Conservation (phyloP, 2,888 invertebrate species). For the Sarcophaga subvicina region DNA sequence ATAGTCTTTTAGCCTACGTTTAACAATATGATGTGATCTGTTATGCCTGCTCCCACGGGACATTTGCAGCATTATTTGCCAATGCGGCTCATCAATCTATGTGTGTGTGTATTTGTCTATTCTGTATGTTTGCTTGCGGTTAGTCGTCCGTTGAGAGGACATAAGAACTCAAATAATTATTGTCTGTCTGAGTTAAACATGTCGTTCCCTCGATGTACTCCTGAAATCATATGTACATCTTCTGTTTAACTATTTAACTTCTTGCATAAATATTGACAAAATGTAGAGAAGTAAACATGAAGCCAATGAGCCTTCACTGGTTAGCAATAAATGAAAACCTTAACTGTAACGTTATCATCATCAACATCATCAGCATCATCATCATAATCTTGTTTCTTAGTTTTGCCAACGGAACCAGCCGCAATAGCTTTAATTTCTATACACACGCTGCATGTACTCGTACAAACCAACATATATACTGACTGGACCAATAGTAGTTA, state of each 20-base stretch:
- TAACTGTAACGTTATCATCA: constrained; percentile 32
- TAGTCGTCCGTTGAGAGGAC: constrained; percentile 10
- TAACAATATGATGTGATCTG: constrained; percentile 28
- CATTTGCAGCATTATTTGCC: constrained; percentile 45
- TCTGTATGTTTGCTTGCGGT: constrained; percentile 35
- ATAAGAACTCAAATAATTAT: constrained; percentile 35
- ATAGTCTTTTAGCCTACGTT: no score
- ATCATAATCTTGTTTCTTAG: neutral
- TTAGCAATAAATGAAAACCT: constrained; percentile 39
- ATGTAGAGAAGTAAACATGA: constrained; percentile 44
- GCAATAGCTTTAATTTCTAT: neutral
- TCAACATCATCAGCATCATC: constrained; percentile 3
- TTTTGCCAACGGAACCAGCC: constrained; percentile 6
- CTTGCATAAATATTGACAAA: constrained; percentile 67
- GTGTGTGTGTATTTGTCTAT: constrained; percentile 17
- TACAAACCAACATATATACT: neutral
- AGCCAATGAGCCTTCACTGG: constrained; percentile 47
- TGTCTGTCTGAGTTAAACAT: constrained; percentile 2
- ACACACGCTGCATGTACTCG: neutral
- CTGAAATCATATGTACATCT: no score
- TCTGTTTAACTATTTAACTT: constrained; percentile 42
- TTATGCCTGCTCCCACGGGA: constrained; percentile 52
- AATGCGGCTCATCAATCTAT: neutral
- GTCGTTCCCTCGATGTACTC: no score
- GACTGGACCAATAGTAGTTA: neutral